phyloP scores from a whole-genome alignment of 2,888 invertebrate species.

The Apodemia mormo region DNA sequence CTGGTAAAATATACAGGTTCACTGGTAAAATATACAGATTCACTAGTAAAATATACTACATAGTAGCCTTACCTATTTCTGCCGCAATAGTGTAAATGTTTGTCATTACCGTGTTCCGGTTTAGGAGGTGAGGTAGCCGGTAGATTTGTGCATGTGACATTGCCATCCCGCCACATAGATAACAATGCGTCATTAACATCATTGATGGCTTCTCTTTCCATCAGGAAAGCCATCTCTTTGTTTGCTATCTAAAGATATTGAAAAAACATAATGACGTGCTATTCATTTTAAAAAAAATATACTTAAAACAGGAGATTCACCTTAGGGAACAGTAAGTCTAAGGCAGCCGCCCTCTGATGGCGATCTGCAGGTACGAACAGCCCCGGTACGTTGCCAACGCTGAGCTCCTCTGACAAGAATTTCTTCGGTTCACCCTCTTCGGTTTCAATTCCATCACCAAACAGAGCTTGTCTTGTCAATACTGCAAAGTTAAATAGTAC shows the following conservation, averaged over 20 bases:
- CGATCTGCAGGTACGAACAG: constrained; percentile 79
- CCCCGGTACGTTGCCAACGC: constrained; percentile 69
- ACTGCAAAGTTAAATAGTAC: constrained; percentile 42
- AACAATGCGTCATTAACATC: too few species aligned
- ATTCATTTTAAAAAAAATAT: too few species aligned
- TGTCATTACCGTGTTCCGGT: too few species aligned
- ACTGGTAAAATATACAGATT: too few species aligned
- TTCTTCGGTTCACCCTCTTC: constrained; percentile 57
- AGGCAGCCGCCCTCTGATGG: constrained; percentile 78
- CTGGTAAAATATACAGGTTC: too few species aligned
- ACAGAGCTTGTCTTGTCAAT: constrained; percentile 57
- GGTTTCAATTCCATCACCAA: constrained; percentile 57
- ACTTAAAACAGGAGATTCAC: constrained; percentile 41
- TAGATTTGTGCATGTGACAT: too few species aligned
- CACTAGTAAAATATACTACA: too few species aligned
- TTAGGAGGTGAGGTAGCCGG: too few species aligned
- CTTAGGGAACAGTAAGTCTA: constrained; percentile 81
- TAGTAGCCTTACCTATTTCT: too few species aligned
- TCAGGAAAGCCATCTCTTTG: constrained; percentile 80
- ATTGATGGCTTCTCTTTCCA: too few species aligned
- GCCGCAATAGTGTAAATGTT: too few species aligned
- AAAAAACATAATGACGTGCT: not conserved
- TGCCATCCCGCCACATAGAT: too few species aligned
- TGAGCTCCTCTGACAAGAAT: constrained; percentile 55
- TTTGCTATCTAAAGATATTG: constrained; percentile 67